Percentiles rank a stretch among this genome's conserved stretches.
phyloP scores from a whole-genome alignment of 23 tunicate species.

The Trididemnum clinides region DNA sequence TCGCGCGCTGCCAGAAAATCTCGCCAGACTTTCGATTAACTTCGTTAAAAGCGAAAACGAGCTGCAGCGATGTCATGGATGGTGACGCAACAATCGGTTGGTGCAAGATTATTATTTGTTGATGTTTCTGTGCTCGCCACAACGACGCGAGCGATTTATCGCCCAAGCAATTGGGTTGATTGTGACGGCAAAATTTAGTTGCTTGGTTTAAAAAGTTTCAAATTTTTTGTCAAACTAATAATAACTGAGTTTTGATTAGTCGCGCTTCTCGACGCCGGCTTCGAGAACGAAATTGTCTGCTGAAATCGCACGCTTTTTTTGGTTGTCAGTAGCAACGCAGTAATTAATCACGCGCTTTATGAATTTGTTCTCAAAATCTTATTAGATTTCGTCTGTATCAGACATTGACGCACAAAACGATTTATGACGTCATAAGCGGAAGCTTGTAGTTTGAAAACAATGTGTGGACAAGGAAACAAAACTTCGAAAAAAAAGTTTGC shows the following conservation, averaged over 20 bases:
- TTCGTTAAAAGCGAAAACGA: too few species aligned
- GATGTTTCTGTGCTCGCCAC: too few species aligned
- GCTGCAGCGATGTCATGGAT: too few species aligned
- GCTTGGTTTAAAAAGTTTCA: too few species aligned
- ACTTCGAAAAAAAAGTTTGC: neutral
- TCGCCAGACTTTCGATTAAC: too few species aligned
- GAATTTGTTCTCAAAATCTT: neutral
- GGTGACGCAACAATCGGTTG: too few species aligned
- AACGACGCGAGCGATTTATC: too few species aligned
- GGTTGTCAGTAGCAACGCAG: conserved; percentile 5
- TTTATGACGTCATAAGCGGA: conserved; percentile 37
- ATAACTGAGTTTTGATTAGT: neutral
- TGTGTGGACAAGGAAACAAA: conserved; percentile 19
- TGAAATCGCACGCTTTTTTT: neutral
- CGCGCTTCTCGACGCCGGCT: neutral
- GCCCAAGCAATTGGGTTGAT: too few species aligned
- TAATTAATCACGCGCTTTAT: conserved; percentile 19
- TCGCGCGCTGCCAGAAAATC: too few species aligned
- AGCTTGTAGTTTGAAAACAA: conserved; percentile 29
- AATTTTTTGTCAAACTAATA: too few species aligned
- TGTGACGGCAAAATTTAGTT: too few species aligned
- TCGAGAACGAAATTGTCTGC: neutral
- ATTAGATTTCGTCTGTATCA: conserved; percentile 32
- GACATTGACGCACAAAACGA: conserved; percentile 38
- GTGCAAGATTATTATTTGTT: too few species aligned